These are phyloP conservation scores for Serripes groenlandicus DNA, from an alignment of 2,888 invertebrate genomes.

Conservation along the genomic window DNA sequence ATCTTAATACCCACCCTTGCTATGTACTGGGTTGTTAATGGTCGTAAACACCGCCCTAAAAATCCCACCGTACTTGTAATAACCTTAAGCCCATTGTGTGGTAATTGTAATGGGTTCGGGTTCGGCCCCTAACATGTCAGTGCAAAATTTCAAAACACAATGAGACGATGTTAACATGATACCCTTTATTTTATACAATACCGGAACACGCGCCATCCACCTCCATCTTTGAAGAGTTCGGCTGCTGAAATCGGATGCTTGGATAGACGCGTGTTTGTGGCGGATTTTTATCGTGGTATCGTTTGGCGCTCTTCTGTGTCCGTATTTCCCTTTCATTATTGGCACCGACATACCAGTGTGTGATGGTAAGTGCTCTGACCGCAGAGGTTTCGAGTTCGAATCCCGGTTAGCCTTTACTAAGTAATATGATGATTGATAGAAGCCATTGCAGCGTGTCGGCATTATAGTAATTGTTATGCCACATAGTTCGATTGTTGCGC, in stretches of 20 bases:
- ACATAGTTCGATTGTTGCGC: no score
- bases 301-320: background rate
- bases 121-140: constrained; percentile 26
- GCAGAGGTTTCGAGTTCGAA: no score
- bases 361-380: no score
- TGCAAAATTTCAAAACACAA: constrained; percentile 23
- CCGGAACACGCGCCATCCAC: constrained; percentile 27
- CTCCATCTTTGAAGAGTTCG: constrained; percentile 12
- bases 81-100: constrained; percentile 42
- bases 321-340: no score
- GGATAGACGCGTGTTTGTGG: constrained; percentile 10
- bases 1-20: constrained; percentile 50
- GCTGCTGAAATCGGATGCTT: constrained; percentile 19
- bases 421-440: no score
- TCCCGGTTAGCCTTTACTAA: no score
- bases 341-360: no score
- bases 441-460: no score
- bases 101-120: constrained; percentile 20
- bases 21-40: constrained; percentile 19
- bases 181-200: constrained; percentile 25
- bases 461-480: no score
- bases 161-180: constrained; percentile 26
- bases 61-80: constrained; percentile 49
- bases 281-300: background rate
- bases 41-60: constrained; percentile 37